Evolutionary conservation across 2,797 vertebrate genomes (phyloP).

Genomic region (Echeneis naucrates): DNA sequence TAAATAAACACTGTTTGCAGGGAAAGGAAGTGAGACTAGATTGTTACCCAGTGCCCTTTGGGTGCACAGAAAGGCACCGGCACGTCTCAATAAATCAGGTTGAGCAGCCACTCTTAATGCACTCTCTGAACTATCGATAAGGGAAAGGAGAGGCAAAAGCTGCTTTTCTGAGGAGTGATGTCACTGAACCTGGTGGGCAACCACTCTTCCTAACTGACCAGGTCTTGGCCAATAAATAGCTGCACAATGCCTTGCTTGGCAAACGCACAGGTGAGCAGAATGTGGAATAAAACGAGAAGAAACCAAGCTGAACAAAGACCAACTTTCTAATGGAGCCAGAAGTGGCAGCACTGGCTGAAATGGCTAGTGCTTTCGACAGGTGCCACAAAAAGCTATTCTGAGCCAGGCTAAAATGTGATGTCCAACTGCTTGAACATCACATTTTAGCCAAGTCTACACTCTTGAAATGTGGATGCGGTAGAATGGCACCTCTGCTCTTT

Average conservation of each 20-base stretch:
- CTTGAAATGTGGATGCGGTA: constrained; percentile 21
- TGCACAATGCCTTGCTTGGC: constrained; percentile 66
- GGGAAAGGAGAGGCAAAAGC: constrained; percentile 50
- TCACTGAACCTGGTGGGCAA: constrained; percentile 73
- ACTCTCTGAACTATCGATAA: constrained; percentile 78
- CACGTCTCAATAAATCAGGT: constrained; percentile 77
- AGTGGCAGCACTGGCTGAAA: constrained; percentile 54
- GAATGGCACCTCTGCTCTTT: constrained; percentile 43
- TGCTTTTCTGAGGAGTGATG: constrained; percentile 70
- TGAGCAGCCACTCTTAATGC: constrained; percentile 73
- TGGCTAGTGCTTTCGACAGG: constrained; percentile 46
- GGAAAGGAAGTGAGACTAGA: constrained; percentile 71
- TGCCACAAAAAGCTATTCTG: constrained; percentile 57
- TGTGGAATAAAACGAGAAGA: constrained; percentile 66
- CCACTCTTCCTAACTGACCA: constrained; percentile 63
- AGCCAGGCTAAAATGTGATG: constrained; percentile 10
- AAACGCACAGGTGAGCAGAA: constrained; percentile 73
- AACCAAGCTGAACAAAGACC: constrained; percentile 46
- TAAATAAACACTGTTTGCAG: constrained; percentile 80
- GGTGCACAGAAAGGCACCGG: constrained; percentile 55
- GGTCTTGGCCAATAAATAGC: constrained; percentile 73
- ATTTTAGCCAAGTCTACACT: constrained; percentile 46
- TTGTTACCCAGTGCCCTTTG: constrained; percentile 76
- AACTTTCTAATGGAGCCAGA: constrained; percentile 54
- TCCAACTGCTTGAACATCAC: constrained; percentile 49